Percentiles rank a stretch among this genome's conserved stretches.
phyloP scores from a whole-genome alignment of 2,888 invertebrate genomes.

The Platynereis dumerilii region DNA sequence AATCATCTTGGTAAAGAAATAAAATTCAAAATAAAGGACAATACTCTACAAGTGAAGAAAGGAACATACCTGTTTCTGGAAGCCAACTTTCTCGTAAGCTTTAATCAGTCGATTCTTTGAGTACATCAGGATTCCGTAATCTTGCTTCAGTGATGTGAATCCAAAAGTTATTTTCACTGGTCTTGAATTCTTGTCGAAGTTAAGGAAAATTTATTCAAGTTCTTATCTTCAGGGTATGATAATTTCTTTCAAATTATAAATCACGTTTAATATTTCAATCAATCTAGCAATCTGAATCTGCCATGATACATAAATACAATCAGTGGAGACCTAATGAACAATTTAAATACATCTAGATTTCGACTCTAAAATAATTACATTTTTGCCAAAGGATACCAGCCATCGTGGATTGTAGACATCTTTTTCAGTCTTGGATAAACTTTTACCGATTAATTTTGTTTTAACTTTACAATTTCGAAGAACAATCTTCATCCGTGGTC shows the following conservation, averaged over 20 bases:
- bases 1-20: too few relatives aligned
- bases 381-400: slow-evolving; percentile 50
- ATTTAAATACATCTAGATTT: too few relatives aligned
- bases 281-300: neutral
- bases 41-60: too few relatives aligned
- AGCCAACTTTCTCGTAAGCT: slow-evolving; percentile 60
- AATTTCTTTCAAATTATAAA: too few relatives aligned
- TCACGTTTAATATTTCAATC: too few relatives aligned
- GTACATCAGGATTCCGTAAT: slow-evolving; percentile 60
- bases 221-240: too few relatives aligned
- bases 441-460: slow-evolving; percentile 55
- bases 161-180: slow-evolving; percentile 51
- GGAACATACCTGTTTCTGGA: slow-evolving; percentile 58
- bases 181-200: neutral
- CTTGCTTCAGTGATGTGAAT: slow-evolving; percentile 47
- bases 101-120: slow-evolving; percentile 59
- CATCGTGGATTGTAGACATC: slow-evolving; percentile 55
- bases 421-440: slow-evolving; percentile 51
- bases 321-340: too few relatives aligned
- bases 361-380: too few relatives aligned
- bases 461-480: slow-evolving; percentile 54
- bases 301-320: too few relatives aligned
- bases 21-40: too few relatives aligned
- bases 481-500: slow-evolving; percentile 61
- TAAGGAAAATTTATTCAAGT: too few relatives aligned